A percentile compares a stretch with the other conserved stretches of the same genome.
phyloP scores from a whole-genome alignment of 1,140 invertebrate genomes.

The Lepidurus apus region DNA sequence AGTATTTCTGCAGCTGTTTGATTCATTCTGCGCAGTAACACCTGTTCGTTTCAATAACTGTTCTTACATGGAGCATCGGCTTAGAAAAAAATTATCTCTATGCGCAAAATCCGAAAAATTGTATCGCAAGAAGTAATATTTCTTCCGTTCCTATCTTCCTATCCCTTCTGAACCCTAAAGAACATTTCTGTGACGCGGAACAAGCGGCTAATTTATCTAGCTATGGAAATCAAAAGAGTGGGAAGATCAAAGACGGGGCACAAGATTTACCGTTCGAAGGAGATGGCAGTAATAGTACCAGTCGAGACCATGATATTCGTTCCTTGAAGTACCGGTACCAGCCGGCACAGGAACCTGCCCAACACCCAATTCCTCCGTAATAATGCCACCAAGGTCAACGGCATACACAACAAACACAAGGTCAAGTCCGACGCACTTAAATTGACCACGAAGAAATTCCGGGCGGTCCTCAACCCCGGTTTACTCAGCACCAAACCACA shows the following conservation, averaged over 20 bases:
- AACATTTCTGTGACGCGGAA: too few relatives aligned
- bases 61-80: too few relatives aligned
- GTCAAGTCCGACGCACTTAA: slow-evolving; percentile 17
- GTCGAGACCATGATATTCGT: slow-evolving; percentile 28
- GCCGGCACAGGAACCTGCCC: slow-evolving; percentile 23
- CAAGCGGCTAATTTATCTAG: too few relatives aligned
- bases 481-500: not conserved
- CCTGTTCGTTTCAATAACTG: too few relatives aligned
- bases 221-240: too few relatives aligned
- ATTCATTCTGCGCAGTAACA: too few relatives aligned
- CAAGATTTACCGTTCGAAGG: slow-evolving; percentile 22
- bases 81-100: too few relatives aligned
- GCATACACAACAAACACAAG: slow-evolving; percentile 27
- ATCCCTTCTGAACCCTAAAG: too few relatives aligned
- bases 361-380: slow-evolving; percentile 21
- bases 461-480: not conserved
- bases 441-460: slow-evolving; percentile 25
- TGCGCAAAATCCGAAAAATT: too few relatives aligned
- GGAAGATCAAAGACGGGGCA: not conserved
- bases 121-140: too few relatives aligned
- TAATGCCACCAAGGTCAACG: slow-evolving; percentile 24
- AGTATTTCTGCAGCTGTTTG: too few relatives aligned
- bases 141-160: too few relatives aligned
- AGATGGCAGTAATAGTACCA: slow-evolving; percentile 27
- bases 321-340: not conserved